These are phyloP conservation scores for Poecilia latipinna DNA, from an alignment of 2,113 vertebrate genomes.

Conservation along the genomic window DNA sequence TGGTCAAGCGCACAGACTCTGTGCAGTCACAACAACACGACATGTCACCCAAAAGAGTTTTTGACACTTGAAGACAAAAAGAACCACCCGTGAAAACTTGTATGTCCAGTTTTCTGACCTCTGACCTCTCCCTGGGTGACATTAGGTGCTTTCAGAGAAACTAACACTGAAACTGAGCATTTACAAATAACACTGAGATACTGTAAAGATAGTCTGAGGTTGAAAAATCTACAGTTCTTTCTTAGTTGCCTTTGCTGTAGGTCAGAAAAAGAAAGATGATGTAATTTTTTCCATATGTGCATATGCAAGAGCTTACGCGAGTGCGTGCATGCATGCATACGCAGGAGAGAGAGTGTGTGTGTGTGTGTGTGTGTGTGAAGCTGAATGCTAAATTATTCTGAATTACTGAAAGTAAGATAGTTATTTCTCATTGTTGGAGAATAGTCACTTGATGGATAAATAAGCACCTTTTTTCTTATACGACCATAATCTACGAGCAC, in stretches of 20 bases:
- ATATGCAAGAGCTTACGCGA: constrained; percentile 72
- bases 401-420: constrained; percentile 56
- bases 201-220: constrained; percentile 61
- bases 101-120: constrained; percentile 42
- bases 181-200: constrained; percentile 50
- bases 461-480: constrained; percentile 52
- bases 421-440: constrained; percentile 45
- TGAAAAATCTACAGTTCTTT: constrained; percentile 51
- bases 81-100: constrained; percentile 44
- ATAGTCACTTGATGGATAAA: constrained; percentile 46
- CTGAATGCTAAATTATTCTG: constrained; percentile 57
- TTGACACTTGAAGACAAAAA: constrained; percentile 51
- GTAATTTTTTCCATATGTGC: constrained; percentile 55
- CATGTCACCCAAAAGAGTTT: constrained; percentile 48
- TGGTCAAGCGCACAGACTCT: constrained; percentile 69
- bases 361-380: constrained; percentile 45
- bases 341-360: constrained; percentile 60
- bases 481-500: constrained; percentile 36
- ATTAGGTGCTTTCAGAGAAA: constrained; percentile 75
- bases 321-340: constrained; percentile 71
- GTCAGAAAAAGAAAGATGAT: constrained; percentile 45
- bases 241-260: constrained; percentile 71
- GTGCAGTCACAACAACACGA: constrained; percentile 46
- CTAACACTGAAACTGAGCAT: constrained; percentile 59
- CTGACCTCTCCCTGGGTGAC: constrained; percentile 70